Conservation (phyloP, 1,140 invertebrate species). For the Drosophila trapezifrons region DNA sequence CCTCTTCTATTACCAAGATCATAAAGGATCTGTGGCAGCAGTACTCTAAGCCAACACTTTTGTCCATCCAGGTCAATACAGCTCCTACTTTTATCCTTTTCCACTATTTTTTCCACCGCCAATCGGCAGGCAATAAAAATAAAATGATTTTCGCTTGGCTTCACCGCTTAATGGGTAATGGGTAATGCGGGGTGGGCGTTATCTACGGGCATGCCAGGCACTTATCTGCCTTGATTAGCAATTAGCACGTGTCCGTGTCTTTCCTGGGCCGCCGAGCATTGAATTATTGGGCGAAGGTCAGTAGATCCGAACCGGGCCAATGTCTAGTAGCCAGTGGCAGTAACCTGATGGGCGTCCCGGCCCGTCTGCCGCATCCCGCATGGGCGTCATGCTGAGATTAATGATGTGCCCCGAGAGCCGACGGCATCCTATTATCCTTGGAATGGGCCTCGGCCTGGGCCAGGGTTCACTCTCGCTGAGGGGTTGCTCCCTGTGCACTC, state of each 20-base stretch:
- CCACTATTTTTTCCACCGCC: not conserved
- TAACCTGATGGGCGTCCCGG: conserved; percentile 7
- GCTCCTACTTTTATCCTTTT: not conserved
- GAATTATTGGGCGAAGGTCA: conserved; percentile 76
- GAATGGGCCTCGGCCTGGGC: conserved; percentile 1
- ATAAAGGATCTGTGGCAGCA: not conserved
- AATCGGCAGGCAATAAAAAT: conserved; percentile 59
- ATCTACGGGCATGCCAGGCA: conserved; percentile 20
- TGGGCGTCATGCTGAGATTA: conserved; percentile 63
- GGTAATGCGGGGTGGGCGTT: conserved; percentile 14
- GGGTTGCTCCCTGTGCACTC: conserved; percentile 45
- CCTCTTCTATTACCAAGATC: not conserved
- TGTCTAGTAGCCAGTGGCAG: conserved; percentile 21
- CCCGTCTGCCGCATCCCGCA: conserved; percentile 53
- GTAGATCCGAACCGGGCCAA: conserved; percentile 36
- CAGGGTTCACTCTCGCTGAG: conserved; percentile 30
- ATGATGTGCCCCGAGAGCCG: conserved; percentile 60
- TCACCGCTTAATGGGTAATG: conserved; percentile 49
- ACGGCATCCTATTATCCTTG: conserved; percentile 58
- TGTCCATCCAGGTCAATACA: not conserved
- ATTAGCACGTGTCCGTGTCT: conserved; percentile 71
- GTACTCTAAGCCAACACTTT: not conserved
- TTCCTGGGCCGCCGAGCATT: conserved; percentile 47
- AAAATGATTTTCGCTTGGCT: conserved; percentile 65
- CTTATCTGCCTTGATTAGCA: conserved; percentile 74